phyloP scores from a whole-genome alignment of 1,140 invertebrate species.

The Zaprionus davidi region DNA sequence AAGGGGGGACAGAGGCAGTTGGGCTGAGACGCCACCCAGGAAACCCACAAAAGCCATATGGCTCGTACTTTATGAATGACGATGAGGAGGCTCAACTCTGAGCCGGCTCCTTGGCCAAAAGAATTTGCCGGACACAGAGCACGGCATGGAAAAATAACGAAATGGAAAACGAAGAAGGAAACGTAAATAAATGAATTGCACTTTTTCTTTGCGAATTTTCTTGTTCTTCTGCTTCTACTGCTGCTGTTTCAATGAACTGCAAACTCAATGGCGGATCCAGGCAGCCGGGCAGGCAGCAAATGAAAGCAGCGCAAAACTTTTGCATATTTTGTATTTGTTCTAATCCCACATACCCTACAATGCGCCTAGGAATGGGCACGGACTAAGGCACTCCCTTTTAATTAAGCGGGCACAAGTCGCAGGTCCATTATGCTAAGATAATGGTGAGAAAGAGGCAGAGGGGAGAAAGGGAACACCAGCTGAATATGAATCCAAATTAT shows the following conservation, averaged over 20 bases:
- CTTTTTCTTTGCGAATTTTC: conserved; percentile 77
- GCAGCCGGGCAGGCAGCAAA: conserved; percentile 16
- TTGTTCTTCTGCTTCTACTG: conserved; percentile 48
- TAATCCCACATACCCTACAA: conserved; percentile 62
- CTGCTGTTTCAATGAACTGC: conserved; percentile 69
- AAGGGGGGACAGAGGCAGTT: neutral
- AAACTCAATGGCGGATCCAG: conserved; percentile 61
- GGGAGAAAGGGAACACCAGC: neutral
- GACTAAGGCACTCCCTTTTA: conserved; percentile 57
- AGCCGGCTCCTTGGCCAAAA: conserved; percentile 61
- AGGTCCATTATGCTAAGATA: conserved; percentile 76
- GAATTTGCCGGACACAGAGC: conserved; percentile 55
- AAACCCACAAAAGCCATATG: conserved; percentile 67
- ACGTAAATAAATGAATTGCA: conserved; percentile 83
- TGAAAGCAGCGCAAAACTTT: conserved; percentile 61
- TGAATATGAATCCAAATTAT: conserved; percentile 68
- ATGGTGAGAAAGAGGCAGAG: conserved; percentile 44
- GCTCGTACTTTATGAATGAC: conserved; percentile 66
- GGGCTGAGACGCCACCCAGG: conserved; percentile 37
- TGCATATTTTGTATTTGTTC: conserved; percentile 76
- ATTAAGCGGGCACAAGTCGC: conserved; percentile 75
- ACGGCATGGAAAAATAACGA: conserved; percentile 26
- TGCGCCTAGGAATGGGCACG: neutral
- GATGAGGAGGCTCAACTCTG: conserved; percentile 20
- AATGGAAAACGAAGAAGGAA: conserved; percentile 60